Evolutionary conservation across 2,113 vertebrate genomes (phyloP).

Genomic region (Poeciliopsis prolifica): DNA sequence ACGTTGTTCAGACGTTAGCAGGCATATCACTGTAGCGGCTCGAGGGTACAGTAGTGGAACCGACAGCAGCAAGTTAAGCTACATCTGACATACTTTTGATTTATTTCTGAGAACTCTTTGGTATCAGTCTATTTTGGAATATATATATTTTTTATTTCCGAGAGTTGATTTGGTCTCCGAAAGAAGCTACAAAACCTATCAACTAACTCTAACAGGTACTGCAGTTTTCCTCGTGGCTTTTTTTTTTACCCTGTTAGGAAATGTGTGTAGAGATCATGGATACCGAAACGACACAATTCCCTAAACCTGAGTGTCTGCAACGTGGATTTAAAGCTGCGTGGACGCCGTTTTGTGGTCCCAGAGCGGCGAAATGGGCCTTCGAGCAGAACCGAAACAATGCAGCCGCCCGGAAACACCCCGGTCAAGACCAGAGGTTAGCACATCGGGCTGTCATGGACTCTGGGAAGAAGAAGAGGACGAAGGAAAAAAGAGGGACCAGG

Average conservation of each 20-base stretch:
- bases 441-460: not conserved
- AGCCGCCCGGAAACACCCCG: constrained; percentile 11
- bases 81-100: not conserved
- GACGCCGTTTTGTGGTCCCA: constrained; percentile 6
- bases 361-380: not conserved
- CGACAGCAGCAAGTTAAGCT: not conserved
- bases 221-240: not conserved
- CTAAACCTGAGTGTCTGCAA: not conserved
- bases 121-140: not conserved
- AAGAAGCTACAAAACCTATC: not conserved
- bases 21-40: not conserved
- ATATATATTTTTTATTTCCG: not conserved
- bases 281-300: not conserved
- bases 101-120: not conserved
- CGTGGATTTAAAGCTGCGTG: not conserved
- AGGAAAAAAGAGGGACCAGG: accelerated
- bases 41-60: not conserved
- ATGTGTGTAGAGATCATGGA: constrained; percentile 64
- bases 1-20: not conserved
- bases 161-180: not conserved
- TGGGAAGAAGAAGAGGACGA: not conserved
- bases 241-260: not conserved
- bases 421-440: not conserved
- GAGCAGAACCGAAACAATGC: not conserved
- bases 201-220: not conserved